Evolutionary conservation across 2,888 invertebrate species (phyloP).

Genomic region (Stenodera caucasica): DNA sequence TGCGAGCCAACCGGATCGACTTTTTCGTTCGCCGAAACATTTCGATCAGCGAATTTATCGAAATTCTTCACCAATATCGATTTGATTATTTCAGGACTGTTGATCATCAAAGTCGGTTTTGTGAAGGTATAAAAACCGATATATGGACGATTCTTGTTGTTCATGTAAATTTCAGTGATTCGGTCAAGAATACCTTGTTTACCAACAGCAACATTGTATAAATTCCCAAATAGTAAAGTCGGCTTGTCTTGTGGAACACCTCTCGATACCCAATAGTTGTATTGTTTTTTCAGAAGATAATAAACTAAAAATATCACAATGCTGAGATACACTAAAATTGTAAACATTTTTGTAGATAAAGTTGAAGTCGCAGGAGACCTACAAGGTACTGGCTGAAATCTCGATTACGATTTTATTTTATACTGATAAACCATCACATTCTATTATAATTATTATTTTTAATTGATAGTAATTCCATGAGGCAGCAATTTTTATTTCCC

Average conservation of each 20-base stretch:
- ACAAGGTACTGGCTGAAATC: too few relatives aligned
- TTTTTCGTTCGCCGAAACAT: constrained; percentile 51
- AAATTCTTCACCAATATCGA: constrained; percentile 56
- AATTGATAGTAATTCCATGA: too few relatives aligned
- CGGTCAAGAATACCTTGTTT: constrained; percentile 10
- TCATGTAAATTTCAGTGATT: constrained; percentile 32
- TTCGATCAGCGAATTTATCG: constrained; percentile 55
- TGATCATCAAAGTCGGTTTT: constrained; percentile 54
- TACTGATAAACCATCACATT: too few relatives aligned
- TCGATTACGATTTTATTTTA: too few relatives aligned
- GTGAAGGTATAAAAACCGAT: constrained; percentile 56
- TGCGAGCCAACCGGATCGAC: constrained; percentile 53
- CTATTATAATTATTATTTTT: too few relatives aligned
- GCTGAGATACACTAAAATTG: neutral
- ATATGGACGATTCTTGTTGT: constrained; percentile 39
- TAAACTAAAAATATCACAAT: neutral
- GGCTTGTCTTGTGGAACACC: constrained; percentile 10
- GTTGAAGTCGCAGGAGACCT: too few relatives aligned
- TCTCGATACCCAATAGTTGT: constrained; percentile 14
- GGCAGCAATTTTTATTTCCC: too few relatives aligned
- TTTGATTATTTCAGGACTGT: constrained; percentile 56
- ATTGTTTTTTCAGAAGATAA: neutral
- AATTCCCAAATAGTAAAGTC: constrained; percentile 16
- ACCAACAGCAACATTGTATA: constrained; percentile 9
- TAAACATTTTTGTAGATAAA: neutral